Percentiles rank a stretch among this genome's conserved stretches.
phyloP scores from a whole-genome alignment of 2,113 vertebrate genomes.

The Pavo muticus region DNA sequence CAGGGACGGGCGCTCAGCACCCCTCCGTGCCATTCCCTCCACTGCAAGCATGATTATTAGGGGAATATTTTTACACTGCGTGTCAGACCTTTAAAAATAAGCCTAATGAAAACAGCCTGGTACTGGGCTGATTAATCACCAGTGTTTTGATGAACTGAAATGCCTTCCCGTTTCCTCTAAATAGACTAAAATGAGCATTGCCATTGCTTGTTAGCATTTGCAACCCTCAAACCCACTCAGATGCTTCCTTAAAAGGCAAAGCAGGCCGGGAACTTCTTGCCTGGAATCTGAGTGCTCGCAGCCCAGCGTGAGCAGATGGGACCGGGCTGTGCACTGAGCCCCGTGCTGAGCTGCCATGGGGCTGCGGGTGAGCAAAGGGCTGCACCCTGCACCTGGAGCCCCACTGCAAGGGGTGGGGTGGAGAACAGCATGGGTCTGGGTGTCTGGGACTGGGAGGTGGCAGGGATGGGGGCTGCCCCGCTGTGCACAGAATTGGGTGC shows the following conservation, averaged over 20 bases:
- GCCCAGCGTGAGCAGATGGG: background rate
- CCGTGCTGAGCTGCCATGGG: fast-evolving
- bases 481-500: background rate
- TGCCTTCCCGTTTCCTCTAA: slow-evolving; percentile 76
- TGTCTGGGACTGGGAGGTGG: background rate
- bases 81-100: slow-evolving; percentile 75
- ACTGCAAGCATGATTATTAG: background rate
- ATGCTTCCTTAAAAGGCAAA: slow-evolving; percentile 85
- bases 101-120: slow-evolving; percentile 73
- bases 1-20: background rate
- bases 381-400: background rate
- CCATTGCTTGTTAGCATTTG: slow-evolving; percentile 42
- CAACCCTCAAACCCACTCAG: slow-evolving; percentile 57
- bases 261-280: slow-evolving; percentile 68
- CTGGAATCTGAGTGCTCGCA: slow-evolving; percentile 49
- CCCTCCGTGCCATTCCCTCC: background rate
- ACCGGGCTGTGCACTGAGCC: background rate
- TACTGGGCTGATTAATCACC: slow-evolving; percentile 63
- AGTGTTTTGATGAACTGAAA: slow-evolving; percentile 72
- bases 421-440: background rate
- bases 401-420: background rate
- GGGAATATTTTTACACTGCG: slow-evolving; percentile 41
- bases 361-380: background rate
- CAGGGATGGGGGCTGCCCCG: background rate
- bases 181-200: slow-evolving; percentile 74